A percentile compares a stretch with the other conserved stretches of the same genome.
These are phyloP conservation scores for Puma concolor DNA, from an alignment of 2,113 vertebrate species.

Conservation along the genomic window DNA sequence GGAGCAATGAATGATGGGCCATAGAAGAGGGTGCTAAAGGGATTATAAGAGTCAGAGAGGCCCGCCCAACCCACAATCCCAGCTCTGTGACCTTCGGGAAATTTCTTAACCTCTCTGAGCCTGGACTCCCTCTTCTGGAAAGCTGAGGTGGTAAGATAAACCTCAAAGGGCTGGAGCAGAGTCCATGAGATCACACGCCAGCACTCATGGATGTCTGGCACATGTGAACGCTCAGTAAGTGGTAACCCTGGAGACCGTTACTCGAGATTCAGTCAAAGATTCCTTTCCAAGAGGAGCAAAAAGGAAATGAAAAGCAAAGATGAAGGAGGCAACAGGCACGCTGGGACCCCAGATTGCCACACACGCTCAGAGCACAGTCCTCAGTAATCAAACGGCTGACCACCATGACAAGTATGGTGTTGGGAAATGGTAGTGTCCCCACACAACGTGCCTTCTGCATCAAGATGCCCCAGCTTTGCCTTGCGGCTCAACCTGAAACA, in stretches of 20 bases:
- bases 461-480: neutral
- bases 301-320: neutral
- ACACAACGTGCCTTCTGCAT: neutral
- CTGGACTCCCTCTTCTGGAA: neutral
- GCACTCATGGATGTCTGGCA: neutral
- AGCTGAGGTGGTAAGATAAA: neutral
- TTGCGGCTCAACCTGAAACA: neutral
- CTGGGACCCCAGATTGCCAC: neutral
- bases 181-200: fast-evolving
- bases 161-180: neutral
- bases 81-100: neutral
- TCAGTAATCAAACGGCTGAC: neutral
- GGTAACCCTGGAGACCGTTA: neutral
- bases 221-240: neutral
- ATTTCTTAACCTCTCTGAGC: neutral
- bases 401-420: neutral
- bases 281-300: conserved; percentile 19
- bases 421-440: neutral
- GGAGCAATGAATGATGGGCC: neutral
- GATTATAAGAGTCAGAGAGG: neutral
- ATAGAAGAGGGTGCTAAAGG: neutral
- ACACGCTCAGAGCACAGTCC: neutral
- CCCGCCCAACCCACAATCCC: neutral
- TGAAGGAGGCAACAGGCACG: neutral
- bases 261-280: neutral